Evolutionary conservation across 2,888 invertebrate species (phyloP), one percentile per base, ranked within the genome.

Genomic region (Perizoma affinitatum): DNA sequence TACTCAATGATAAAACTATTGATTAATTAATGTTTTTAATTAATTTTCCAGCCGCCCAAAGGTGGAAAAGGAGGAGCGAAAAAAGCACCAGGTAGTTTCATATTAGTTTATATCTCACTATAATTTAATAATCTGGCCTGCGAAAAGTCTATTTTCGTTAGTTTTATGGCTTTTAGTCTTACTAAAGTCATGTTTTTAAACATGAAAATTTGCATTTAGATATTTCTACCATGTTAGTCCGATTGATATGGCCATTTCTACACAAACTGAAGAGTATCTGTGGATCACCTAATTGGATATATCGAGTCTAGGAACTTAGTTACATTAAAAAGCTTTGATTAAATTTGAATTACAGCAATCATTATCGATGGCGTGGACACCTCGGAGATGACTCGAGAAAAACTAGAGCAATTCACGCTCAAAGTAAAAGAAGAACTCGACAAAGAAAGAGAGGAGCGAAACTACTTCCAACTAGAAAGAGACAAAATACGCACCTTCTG

Each of bases 401-500:
- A 98, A 90, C 93, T 99, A 59, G 98, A 98, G 87, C 95, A 96
- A 65, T 98, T 98, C 82, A 96, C 97, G 9, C 93, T 96, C 50
- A 94, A 95, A 74, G 95, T 98, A 22, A 95, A 97, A 81, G 97
- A 97, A 79, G 98, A 98, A 91, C 93, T 98, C 82, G 98, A 98
- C 79, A 94, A 97, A 59, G 98, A 99, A 86, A 93, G 98, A 74
- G 98, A 98, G 85, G 98, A 99, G 85, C 92, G 99, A 56, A 98
- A 98, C 86, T 98, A 96, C 83, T 98, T 98, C 77, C 98, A 98
- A 87, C 86, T 98, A 74, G 99, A 99, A 90, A 93, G 98, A 71
- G 98, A 98, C 83, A 98, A 98, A 88, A 93, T 98, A 10, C 94
- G 97, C 70, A 97, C 97, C 4, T 98, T 98, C 83, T 99, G 98